Evolutionary conservation across 2,797 vertebrate species (phyloP).

Genomic region (Urophycis tenuis): DNA sequence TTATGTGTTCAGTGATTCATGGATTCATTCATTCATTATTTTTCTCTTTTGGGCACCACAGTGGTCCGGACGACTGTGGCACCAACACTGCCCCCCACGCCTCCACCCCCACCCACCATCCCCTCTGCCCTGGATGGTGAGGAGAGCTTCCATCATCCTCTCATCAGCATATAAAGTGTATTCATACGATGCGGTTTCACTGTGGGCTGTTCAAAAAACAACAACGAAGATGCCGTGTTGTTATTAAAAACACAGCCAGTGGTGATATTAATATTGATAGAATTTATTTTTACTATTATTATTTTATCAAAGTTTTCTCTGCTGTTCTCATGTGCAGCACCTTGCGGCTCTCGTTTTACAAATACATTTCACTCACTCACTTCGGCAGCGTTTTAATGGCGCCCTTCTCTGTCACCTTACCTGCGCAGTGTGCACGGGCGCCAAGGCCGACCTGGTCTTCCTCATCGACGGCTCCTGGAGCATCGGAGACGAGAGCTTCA

Average conservation of each 20-base stretch:
- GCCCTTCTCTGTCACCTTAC: too few species aligned
- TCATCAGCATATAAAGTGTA: not conserved
- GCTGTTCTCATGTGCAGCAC: too few species aligned
- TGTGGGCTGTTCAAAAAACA: not conserved
- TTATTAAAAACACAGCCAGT: too few species aligned
- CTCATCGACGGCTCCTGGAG: constrained; percentile 98
- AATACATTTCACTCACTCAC: too few species aligned
- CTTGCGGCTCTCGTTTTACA: too few species aligned
- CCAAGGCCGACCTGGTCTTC: constrained; percentile 97
- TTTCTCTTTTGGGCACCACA: constrained; percentile 46
- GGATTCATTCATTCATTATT: not conserved
- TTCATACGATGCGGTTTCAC: not conserved
- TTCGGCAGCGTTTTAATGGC: too few species aligned
- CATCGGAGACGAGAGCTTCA: constrained; percentile 96
- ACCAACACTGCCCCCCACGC: constrained; percentile 84
- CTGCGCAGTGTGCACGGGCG: constrained; percentile 88
- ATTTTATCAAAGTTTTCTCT: too few species aligned
- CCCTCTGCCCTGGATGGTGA: constrained; percentile 91
- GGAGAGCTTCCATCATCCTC: constrained; percentile 30
- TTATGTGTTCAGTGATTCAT: not conserved
- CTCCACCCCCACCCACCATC: constrained; percentile 84
- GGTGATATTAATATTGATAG: too few species aligned
- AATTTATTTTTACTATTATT: too few species aligned
- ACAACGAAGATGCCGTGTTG: not conserved
- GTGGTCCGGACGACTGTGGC: constrained; percentile 88